phyloP scores from a whole-genome alignment of 2,797 vertebrate genomes.

The Antrozous pallidus region DNA sequence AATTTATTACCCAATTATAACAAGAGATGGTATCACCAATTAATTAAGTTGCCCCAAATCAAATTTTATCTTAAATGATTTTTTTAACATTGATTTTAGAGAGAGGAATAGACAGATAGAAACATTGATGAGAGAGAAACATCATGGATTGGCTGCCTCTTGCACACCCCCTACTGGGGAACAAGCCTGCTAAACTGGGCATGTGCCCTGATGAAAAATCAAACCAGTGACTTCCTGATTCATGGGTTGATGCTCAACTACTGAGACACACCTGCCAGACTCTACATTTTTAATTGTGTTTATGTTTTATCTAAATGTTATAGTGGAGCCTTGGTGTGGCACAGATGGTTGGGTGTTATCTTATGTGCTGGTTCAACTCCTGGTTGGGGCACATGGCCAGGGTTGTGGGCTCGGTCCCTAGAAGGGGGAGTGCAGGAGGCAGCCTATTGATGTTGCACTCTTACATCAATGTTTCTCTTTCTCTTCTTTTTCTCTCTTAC shows the following conservation, averaged over 20 bases:
- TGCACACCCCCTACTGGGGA: no score
- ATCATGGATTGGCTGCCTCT: no score
- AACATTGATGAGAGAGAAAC: no score
- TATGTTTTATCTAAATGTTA: slow-evolving; percentile 63
- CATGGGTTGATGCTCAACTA: not conserved
- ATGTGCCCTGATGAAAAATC: no score
- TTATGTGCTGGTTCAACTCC: not conserved
- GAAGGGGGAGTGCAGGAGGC: not conserved
- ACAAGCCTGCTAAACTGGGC: no score
- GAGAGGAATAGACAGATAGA: no score
- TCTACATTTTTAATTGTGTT: slow-evolving; percentile 61
- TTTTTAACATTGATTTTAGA: no score
- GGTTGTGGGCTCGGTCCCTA: not conserved
- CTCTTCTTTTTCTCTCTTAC: not conserved
- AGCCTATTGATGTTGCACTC: not conserved
- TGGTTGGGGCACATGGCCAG: not conserved
- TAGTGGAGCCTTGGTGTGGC: not conserved
- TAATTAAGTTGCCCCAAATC: slow-evolving; percentile 63
- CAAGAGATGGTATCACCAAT: slow-evolving; percentile 35
- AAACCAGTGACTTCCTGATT: no score
- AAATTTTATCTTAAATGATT: slow-evolving; percentile 62
- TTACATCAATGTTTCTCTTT: not conserved
- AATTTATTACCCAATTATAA: slow-evolving; percentile 75
- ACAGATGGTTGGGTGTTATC: not conserved
- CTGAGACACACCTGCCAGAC: no score